Evolutionary conservation across 2,888 invertebrate genomes (phyloP), one percentile per base, ranked within the genome.

Genomic region (Apotomis capreana): DNA sequence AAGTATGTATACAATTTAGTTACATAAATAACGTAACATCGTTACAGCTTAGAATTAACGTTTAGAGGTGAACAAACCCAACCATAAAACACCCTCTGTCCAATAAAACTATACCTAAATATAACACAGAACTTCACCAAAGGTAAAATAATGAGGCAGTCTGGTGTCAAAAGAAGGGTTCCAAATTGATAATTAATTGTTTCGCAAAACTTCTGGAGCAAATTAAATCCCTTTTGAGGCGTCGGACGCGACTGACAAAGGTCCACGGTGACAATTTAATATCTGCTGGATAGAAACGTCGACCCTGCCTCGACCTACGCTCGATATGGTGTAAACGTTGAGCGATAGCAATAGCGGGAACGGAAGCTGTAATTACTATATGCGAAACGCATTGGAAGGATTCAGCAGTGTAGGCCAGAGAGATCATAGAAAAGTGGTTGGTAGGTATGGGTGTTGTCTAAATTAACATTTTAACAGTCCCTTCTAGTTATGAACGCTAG

Each of bases 121-220:
- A 60, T 55, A 65, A 9, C n/a, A 26, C 26, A n/a, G 52, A 59
- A 69, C 36, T 36, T 67, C 54, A 46, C 51, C 68, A 63, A 68
- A 72, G 62, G 62, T 63, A 68, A 63, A 68, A 68, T 68, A 72
- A 72, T 57, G 71, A 68, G 74, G 76, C 84, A 85, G 82, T 81
- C 86, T 89, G 88, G 89, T 88, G 89, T 87, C 90, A 88, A 87
- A 85, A 84, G 85, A 84, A 88, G 87, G 87, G 76, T 81, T 80
- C 82, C 79, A 88, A 88, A 90, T 89, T 88, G 89, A 90, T 92
- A 92, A 92, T 92, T 92, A 93, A 92, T 91, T 91, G 91, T 90
- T 87, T 86, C 88, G 86, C 83, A 84, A 89, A 92, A 92, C 84
- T 92, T 92, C 84, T 87, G 83, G 84, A 82, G 87, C 87, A 89